A percentile compares a stretch with the other conserved stretches of the same genome.
Conservation (phyloP, 2,113 vertebrate genomes). For the Pachypanchax playfairii region DNA sequence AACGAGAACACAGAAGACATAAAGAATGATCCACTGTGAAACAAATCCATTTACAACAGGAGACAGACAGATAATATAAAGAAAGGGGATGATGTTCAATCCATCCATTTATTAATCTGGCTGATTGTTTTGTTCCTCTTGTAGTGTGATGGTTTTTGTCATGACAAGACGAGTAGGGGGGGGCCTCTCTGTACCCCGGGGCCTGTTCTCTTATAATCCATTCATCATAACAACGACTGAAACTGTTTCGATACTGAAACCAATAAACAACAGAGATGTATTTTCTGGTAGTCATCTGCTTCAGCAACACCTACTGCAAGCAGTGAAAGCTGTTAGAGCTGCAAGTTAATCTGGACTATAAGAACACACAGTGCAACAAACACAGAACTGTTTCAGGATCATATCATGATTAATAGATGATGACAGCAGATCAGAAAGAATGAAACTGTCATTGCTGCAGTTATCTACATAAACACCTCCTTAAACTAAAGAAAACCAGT, state of each 20-base stretch:
- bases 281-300: constrained; percentile 3
- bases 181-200: neutral
- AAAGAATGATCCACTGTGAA: neutral
- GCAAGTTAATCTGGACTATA: neutral
- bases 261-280: neutral
- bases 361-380: neutral
- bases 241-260: too few species aligned
- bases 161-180: neutral
- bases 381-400: neutral
- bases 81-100: neutral
- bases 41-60: too few species aligned
- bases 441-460: too few species aligned
- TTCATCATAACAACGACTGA: neutral
- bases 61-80: neutral
- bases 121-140: neutral
- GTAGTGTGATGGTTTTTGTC: neutral
- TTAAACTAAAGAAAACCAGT: neutral
- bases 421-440: neutral
- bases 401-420: constrained; percentile 12
- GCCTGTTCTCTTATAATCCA: neutral
- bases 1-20: neutral
- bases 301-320: constrained; percentile 14
- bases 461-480: constrained; percentile 47
- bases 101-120: too few species aligned
- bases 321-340: neutral